A percentile compares a stretch with the other conserved stretches of the same genome.
phyloP scores from a whole-genome alignment of 2,888 invertebrate genomes.

The Allacma fusca region DNA sequence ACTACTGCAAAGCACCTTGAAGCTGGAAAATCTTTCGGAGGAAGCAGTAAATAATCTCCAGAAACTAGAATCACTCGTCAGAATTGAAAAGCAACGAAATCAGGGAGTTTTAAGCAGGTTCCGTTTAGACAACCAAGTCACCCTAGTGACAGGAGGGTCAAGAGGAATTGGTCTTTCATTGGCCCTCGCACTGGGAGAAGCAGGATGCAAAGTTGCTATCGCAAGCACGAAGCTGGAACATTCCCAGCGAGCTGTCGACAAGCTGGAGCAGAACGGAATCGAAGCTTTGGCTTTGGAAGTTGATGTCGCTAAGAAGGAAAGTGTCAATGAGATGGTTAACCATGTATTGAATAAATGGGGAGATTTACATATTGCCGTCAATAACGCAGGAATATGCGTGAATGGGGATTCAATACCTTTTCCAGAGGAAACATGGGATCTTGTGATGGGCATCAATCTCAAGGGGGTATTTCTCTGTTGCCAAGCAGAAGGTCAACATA shows the following conservation, averaged over 20 bases:
- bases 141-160: conserved; percentile 52
- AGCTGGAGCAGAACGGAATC: conserved; percentile 53
- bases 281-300: conserved; percentile 52
- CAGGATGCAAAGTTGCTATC: conserved; percentile 54
- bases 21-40: background rate
- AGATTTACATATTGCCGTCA: conserved; percentile 54
- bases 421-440: conserved; percentile 51
- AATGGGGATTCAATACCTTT: conserved; percentile 52
- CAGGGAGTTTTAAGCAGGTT: conserved; percentile 56
- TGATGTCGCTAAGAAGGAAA: conserved; percentile 56
- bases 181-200: conserved; percentile 56
- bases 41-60: background rate
- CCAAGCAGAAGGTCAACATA: conserved; percentile 56
- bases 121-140: conserved; percentile 54
- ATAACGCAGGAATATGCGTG: conserved; percentile 54
- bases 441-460: conserved; percentile 51
- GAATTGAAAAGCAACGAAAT: conserved; percentile 21
- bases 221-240: conserved; percentile 51
- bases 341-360: conserved; percentile 50
- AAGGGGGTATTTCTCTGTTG: conserved; percentile 57
- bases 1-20: background rate
- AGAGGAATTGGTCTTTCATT: conserved; percentile 32
- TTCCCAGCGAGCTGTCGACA: conserved; percentile 49
- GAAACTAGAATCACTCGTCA: background rate
- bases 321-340: conserved; percentile 55